A percentile compares a stretch with the other conserved stretches of the same genome.
Evolutionary conservation across 1,140 invertebrate species (phyloP).

Genomic region (Thaumetopoea pityocampa): DNA sequence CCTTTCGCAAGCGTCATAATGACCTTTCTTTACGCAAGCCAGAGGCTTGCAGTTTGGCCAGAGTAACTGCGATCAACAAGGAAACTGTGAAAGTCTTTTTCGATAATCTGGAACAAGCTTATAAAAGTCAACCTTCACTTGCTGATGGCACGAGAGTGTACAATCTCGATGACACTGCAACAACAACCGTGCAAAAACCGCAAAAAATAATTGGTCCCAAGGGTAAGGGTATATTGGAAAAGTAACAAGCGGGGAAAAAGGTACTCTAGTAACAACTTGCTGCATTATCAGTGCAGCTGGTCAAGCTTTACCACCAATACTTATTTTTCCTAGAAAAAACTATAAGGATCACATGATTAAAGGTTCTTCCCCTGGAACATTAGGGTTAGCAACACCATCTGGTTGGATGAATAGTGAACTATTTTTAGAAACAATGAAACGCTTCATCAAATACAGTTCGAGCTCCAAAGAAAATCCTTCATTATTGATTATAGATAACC

Average conservation of each 20-base stretch:
- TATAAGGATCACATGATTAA: constrained; percentile 47
- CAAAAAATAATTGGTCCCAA: constrained; percentile 44
- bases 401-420: constrained; percentile 65
- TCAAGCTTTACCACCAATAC: constrained; percentile 26
- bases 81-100: too few species aligned
- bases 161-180: constrained; percentile 64
- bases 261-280: constrained; percentile 57
- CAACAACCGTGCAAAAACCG: constrained; percentile 64
- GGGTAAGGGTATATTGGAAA: constrained; percentile 41
- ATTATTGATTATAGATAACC: constrained; percentile 66
- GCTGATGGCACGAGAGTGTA: constrained; percentile 35
- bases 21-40: too few species aligned
- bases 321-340: constrained; percentile 49
- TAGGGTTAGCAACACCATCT: constrained; percentile 48
- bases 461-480: constrained; percentile 39
- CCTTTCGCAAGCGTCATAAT: too few species aligned
- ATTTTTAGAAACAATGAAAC: constrained; percentile 65
- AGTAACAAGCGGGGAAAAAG: constrained; percentile 61
- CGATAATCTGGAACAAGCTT: too few species aligned
- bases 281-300: constrained; percentile 42
- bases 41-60: too few species aligned
- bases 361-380: constrained; percentile 43
- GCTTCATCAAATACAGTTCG: constrained; percentile 53
- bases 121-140: constrained; percentile 15
- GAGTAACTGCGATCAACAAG: too few species aligned